Evolutionary conservation across 2,113 vertebrate species (phyloP).

Genomic region (Xerus inauris): DNA sequence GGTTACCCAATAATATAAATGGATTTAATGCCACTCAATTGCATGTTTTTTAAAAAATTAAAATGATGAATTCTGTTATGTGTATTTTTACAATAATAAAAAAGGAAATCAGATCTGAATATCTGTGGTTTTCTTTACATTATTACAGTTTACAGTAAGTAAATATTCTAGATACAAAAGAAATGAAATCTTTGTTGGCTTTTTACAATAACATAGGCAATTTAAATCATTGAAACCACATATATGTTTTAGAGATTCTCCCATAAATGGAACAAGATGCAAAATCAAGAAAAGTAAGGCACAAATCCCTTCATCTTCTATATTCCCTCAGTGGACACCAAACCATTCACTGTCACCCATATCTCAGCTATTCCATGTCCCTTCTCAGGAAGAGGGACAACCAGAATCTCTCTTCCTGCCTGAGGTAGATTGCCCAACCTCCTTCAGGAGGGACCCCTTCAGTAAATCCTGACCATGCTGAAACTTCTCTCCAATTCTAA

Average conservation of each 20-base stretch:
- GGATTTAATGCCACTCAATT: background rate
- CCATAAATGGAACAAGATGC: background rate
- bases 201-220: background rate
- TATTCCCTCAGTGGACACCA: background rate
- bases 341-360: accelerated
- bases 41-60: background rate
- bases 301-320: background rate
- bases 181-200: background rate
- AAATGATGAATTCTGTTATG: background rate
- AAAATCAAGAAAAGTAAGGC: background rate
- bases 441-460: background rate
- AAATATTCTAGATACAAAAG: background rate
- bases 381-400: too few species aligned
- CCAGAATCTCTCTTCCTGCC: background rate
- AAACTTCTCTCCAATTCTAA: background rate
- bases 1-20: too few species aligned
- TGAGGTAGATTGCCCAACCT: background rate
- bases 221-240: background rate
- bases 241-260: background rate
- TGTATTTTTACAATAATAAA: background rate
- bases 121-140: background rate
- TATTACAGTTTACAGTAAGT: background rate
- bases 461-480: background rate
- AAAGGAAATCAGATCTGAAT: background rate
- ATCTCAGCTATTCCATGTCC: too few species aligned